Base-by-base conservation (phyloP, 2,888 invertebrate genomes). In the Drosophila vallismaia region DNA sequence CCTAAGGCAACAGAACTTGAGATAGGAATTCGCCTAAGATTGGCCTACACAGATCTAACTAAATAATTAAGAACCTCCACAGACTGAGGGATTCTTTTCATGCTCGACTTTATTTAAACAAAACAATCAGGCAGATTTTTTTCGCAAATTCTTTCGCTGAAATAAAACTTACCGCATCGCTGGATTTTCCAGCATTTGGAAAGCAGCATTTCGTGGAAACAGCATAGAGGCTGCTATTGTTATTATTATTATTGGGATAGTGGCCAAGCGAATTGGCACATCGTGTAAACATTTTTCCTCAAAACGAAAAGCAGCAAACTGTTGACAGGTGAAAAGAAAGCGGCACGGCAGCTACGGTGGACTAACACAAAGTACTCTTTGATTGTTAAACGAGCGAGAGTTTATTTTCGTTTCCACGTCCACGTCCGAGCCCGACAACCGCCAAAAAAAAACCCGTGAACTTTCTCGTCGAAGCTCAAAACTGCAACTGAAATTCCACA, bases 341-440 rank as follows among this genome's bases (percentile, higher is more conserved):
- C 68, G 69, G 14, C 14, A 0, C 19, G 19, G 19, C 19, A 1
- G 2, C 19, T 1, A 2, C 19, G 19, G 50, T 46, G 31, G 26
- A 14, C 53, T 40, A 53, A 62, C 67, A 62, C 67, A 71, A 74
- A 57, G 59, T 68, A 71, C 72, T 57, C 59, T 75, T 66, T 69
- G 88, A 69, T 81, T 85, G 85, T 85, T 85, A 71, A 82, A 82
- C 83, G 87, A 81, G 81, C 87, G 81, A 81, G 81, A 81, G 81
- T 87, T 87, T 58, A 53, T 63, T 24, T 44, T 49, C 33, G 29
- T 24, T 40, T 33, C 19, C 19, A 9, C 14, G 40, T 33, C 19
- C 19, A 9, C 14, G 40, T 8, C 44, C 44, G 26, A 58, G 31
- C 48, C 66, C 49, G 45, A n/a, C 36, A 40, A 46, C 48, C 52